Conservation (phyloP, 2,888 invertebrate genomes). For the Drosophila flavopinicola region DNA sequence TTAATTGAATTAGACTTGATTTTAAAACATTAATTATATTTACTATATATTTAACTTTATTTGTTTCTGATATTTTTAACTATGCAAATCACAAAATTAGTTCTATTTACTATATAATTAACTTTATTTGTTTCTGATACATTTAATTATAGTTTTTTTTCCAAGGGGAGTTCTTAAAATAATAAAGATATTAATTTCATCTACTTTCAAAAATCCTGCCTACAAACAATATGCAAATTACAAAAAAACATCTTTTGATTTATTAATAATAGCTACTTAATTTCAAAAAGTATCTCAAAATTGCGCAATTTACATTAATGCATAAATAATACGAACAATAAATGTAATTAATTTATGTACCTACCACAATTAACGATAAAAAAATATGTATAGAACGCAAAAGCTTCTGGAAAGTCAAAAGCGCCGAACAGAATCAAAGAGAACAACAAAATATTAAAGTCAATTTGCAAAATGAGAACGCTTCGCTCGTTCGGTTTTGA, state of each 20-base stretch:
- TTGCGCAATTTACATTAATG: constrained; percentile 12
- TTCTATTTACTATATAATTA: no score
- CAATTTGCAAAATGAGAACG: constrained; percentile 81
- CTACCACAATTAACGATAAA: constrained; percentile 44
- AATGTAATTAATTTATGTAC: constrained; percentile 43
- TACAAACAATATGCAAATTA: background rate
- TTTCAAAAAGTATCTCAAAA: constrained; percentile 11
- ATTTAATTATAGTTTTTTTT: no score
- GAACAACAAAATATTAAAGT: constrained; percentile 69
- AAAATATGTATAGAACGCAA: constrained; percentile 43
- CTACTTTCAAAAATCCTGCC: no score
- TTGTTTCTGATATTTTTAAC: no score
- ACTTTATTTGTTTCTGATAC: no score
- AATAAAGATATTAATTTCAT: no score
- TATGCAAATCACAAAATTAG: no score
- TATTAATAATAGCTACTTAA: background rate
- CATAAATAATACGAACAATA: background rate
- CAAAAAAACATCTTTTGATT: background rate
- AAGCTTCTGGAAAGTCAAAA: constrained; percentile 47
- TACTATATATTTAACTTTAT: no score
- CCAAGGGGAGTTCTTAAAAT: no score
- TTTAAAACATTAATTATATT: no score
- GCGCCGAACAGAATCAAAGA: constrained; percentile 41
- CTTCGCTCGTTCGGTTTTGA: constrained; percentile 69
- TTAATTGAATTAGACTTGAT: background rate